A percentile compares a stretch with the other conserved stretches of the same genome.
Conservation (phyloP, 2,888 invertebrate species). For the Seira ritae region DNA sequence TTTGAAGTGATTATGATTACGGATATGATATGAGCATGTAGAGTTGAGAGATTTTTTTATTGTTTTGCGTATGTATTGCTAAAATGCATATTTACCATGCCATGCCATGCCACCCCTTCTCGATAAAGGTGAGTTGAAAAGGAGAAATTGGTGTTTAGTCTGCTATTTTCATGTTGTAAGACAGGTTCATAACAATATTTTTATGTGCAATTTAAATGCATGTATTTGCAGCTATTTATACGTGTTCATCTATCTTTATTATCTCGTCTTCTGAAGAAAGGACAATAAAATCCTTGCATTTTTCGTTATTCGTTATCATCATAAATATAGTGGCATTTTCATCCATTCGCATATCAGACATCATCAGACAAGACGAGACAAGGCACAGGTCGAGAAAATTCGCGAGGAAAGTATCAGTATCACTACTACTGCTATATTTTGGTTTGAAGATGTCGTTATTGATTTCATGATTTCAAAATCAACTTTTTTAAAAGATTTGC, state of each 20-base stretch:
- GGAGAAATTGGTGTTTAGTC: conserved; percentile 44
- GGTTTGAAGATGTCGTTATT: background rate
- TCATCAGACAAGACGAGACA: background rate
- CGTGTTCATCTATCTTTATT: conserved; percentile 13
- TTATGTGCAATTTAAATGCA: background rate
- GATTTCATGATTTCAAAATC: too few relatives aligned
- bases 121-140: conserved; percentile 4
- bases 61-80: background rate
- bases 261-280: conserved; percentile 13
- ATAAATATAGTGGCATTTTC: background rate
- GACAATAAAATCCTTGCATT: conserved; percentile 12
- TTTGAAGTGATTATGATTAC: too few relatives aligned
- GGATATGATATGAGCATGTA: too few relatives aligned
- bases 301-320: too few relatives aligned
- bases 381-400: background rate
- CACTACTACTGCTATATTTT: too few relatives aligned
- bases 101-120: background rate
- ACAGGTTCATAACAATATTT: conserved; percentile 35
- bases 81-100: too few relatives aligned
- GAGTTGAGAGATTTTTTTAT: too few relatives aligned
- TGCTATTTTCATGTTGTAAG: conserved; percentile 33
- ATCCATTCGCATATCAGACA: background rate
- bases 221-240: background rate
- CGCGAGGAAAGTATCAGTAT: background rate
- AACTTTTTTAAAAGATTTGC: background rate